Percentiles rank a stretch among this genome's conserved stretches.
Conservation (phyloP, 2,888 invertebrate species). For the Cheilosia grossa region DNA sequence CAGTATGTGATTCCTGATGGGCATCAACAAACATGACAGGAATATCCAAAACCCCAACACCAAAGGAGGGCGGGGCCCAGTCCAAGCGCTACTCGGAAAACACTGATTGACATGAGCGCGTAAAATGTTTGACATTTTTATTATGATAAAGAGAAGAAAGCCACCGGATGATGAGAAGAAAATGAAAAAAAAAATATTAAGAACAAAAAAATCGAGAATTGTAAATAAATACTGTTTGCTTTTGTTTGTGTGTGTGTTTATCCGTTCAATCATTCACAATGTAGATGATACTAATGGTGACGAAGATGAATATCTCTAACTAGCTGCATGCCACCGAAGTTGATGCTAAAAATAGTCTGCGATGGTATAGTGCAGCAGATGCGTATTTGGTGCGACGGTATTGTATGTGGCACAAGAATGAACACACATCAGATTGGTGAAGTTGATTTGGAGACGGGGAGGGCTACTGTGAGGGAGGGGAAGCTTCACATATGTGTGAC, state of each 20-base stretch:
- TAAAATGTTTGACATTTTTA: constrained; percentile 73
- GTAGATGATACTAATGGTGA: constrained; percentile 67
- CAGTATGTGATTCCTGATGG: constrained; percentile 34
- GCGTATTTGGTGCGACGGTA: constrained; percentile 9
- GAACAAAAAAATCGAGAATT: constrained; percentile 1
- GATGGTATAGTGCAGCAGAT: constrained; percentile 42
- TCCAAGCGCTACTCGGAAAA: constrained; percentile 6
- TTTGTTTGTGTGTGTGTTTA: constrained; percentile 36
- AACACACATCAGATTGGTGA: background rate
- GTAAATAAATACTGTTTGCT: constrained; percentile 22
- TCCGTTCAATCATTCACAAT: constrained; percentile 61
- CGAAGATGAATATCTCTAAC: constrained; percentile 67
- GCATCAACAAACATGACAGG: constrained; percentile 65
- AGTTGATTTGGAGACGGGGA: background rate
- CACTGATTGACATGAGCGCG: constrained; percentile 65
- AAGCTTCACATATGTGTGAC: too few species aligned
- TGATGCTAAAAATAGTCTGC: constrained; percentile 43
- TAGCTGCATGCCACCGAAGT: constrained; percentile 70
- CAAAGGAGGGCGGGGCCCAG: background rate
- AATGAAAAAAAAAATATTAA: background rate
- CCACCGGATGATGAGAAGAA: constrained; percentile 21
- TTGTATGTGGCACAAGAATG: constrained; percentile 40
- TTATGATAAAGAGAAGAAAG: constrained; percentile 59
- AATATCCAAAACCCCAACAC: constrained; percentile 52
- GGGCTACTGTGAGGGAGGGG: too few species aligned